A percentile compares a stretch with the other conserved stretches of the same genome.
These are phyloP conservation scores for Pheosia gnoma DNA, from an alignment of 2,888 invertebrate genomes.

Conservation along the genomic window DNA sequence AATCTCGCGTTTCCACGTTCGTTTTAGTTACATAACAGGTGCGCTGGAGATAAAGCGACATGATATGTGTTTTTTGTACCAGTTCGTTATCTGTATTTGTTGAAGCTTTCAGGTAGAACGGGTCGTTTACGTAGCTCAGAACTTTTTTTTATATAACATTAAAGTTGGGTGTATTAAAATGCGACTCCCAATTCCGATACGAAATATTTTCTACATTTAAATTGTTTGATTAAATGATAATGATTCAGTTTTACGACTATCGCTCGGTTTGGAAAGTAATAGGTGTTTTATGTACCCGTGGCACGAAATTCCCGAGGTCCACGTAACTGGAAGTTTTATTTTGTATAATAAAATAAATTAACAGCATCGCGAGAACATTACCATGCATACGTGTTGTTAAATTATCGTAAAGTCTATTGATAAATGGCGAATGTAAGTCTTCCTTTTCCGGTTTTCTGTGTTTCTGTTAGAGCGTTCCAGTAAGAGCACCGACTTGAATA, in stretches of 20 bases:
- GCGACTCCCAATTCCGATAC: background rate
- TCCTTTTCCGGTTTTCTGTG: constrained; percentile 51
- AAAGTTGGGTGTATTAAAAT: background rate
- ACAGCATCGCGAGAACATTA: constrained; percentile 25
- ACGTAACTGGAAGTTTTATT: constrained; percentile 30
- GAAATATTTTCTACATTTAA: constrained; percentile 4
- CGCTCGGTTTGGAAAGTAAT: constrained; percentile 23
- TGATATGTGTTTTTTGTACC: constrained; percentile 42
- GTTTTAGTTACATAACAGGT: constrained; percentile 46
- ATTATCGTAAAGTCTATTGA: constrained; percentile 45
- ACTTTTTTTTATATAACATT: constrained; percentile 7
- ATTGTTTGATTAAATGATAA: constrained; percentile 21
- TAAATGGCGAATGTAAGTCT: constrained; percentile 67
- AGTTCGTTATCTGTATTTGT: constrained; percentile 48
- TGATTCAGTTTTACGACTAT: constrained; percentile 23
- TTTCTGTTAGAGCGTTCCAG: no score
- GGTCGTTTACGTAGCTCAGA: constrained; percentile 41
- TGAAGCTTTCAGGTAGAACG: constrained; percentile 36
- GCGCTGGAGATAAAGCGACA: constrained; percentile 42
- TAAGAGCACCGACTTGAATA: no score
- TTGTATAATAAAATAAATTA: constrained; percentile 26
- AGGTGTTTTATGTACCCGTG: constrained; percentile 23
- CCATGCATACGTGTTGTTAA: constrained; percentile 34
- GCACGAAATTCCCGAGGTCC: constrained; percentile 24
- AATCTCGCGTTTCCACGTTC: constrained; percentile 30